Evolutionary conservation across 2,888 invertebrate genomes (phyloP), one percentile per base, ranked within the genome.

Genomic region (Spatulosminthurus flaviceps): DNA sequence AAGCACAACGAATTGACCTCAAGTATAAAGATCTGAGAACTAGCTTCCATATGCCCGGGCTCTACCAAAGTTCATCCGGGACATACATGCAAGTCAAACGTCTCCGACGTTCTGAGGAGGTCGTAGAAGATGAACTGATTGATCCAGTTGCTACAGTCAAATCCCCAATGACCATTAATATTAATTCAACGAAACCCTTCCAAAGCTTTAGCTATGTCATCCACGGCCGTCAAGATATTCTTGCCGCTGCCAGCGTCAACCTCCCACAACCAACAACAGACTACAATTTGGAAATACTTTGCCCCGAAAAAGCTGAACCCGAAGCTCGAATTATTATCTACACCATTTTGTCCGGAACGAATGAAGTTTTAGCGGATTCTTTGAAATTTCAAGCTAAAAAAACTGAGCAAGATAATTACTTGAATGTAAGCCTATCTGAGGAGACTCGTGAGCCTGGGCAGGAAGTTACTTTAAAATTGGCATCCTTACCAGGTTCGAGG

Each of bases 201-300:
- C 91, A 92, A 81, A 91, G 93, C 82, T 89, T 95, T 72, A 92
- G 91, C 80, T 95, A 95, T 86, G 89, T 91, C 78, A 90, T 95
- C 26, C 89, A 96, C 80, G 95, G 94, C 11, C 91, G 96, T 76
- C 96, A 96, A 0, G 93, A 95, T 86, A 92, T 97, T 61, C 88
- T 95, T 13, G 88, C 91, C 24, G 92, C 93, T 0, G 92, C 92
- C 82, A 92, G 93, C 7, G 88, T 94, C n/a, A n/a, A 28, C 4
- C 11, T 72, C 78, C 71, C 75, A 0, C 21, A 34, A 0, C 60
- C 75, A 13, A 16, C 34, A 0, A 28, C 28, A 13, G 78, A 80
- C n/a, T 60, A 72, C 21, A 72, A 19, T 24, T 51, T 81, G 16
- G 60, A 9, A 0, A 19, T 82, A 1, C 89, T 91, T 42, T 93